These are phyloP conservation scores for Diadegma fenestrale DNA, from an alignment of 2,888 invertebrate species.

Conservation along the genomic window DNA sequence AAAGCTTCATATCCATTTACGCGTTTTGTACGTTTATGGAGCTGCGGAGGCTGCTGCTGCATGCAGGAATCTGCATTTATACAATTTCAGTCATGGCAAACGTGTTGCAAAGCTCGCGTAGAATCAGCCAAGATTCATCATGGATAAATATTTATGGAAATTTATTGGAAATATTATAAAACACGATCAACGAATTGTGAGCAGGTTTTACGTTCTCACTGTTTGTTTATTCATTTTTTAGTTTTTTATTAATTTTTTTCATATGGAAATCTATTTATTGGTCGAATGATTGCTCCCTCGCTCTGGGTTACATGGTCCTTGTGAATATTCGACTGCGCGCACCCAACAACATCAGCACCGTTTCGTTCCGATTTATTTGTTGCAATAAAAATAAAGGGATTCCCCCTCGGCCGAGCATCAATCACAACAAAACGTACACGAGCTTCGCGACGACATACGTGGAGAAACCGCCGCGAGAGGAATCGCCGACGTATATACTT, in stretches of 20 bases:
- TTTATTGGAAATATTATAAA: background rate
- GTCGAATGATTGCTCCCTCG: conserved; percentile 19
- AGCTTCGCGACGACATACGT: conserved; percentile 55
- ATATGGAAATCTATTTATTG: background rate
- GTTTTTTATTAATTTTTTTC: background rate
- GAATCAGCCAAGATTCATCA: background rate
- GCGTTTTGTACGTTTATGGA: background rate
- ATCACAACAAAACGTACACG: conserved; percentile 65
- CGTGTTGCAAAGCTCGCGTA: background rate
- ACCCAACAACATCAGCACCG: conserved; percentile 43
- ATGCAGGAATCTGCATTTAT: conserved; percentile 8
- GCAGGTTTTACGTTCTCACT: background rate
- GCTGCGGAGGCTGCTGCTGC: background rate
- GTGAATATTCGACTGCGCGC: conserved; percentile 48
- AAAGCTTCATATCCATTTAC: conserved; percentile 8
- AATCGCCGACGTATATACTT: conserved; percentile 28
- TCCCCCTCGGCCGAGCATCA: conserved; percentile 60
- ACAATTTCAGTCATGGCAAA: conserved; percentile 3
- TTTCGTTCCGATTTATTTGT: conserved; percentile 67
- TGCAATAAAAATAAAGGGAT: conserved; percentile 67
- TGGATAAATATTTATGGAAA: conserved; percentile 7
- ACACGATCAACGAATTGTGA: background rate
- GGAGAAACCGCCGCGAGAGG: conserved; percentile 50
- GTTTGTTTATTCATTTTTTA: background rate
- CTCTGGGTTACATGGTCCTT: conserved; percentile 10